These are phyloP conservation scores for Nothocercus julius DNA, from an alignment of 2,113 vertebrate species.

Conservation along the genomic window DNA sequence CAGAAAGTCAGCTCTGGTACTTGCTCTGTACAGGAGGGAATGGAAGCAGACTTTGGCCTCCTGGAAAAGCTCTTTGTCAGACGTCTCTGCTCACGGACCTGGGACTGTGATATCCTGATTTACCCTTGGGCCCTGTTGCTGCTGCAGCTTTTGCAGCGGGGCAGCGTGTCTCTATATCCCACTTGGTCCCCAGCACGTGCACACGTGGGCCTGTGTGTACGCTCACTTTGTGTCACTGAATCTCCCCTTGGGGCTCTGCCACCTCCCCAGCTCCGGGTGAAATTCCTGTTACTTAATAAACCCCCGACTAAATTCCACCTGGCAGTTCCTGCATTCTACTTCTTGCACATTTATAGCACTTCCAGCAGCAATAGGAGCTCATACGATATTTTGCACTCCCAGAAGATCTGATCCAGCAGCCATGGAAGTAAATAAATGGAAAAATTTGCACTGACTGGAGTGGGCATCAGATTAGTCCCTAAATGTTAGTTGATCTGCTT, in stretches of 20 bases:
- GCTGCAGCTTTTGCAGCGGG: rapidly evolving
- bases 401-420: conserved; percentile 46
- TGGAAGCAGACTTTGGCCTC: rapidly evolving
- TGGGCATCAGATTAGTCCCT: conserved; percentile 52
- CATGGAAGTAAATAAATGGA: conserved; percentile 61
- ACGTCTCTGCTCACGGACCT: neutral
- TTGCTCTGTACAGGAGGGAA: neutral
- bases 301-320: neutral
- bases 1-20: neutral
- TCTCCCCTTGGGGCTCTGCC: neutral
- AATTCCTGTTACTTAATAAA: conserved; percentile 9
- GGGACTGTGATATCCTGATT: neutral
- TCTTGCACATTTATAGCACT: conserved; percentile 23
- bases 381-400: conserved; percentile 45
- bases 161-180: neutral
- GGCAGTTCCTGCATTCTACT: neutral
- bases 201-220: neutral
- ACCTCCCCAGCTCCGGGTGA: neutral
- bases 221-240: neutral
- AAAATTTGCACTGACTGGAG: conserved; percentile 54
- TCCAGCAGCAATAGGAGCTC: conserved; percentile 13
- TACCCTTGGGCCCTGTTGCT: neutral
- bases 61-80: neutral
- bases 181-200: neutral
- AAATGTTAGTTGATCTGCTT: conserved; percentile 66